These are phyloP conservation scores for Chitala chitala DNA, from an alignment of 2,113 vertebrate species.

Conservation along the genomic window DNA sequence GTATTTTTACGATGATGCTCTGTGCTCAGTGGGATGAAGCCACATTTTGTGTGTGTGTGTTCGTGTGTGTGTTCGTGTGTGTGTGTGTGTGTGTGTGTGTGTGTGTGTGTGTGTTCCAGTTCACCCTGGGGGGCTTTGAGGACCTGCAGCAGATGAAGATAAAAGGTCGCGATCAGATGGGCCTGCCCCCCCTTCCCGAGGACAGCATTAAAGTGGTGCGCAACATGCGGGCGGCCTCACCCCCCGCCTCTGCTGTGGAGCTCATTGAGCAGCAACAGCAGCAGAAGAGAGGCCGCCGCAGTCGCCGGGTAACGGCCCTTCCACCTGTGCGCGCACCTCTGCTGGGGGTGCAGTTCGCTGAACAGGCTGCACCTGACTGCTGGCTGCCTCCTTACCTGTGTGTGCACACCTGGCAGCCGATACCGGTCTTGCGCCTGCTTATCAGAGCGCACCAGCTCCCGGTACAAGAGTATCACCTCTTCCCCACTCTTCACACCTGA, in stretches of 20 bases:
- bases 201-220: constrained; percentile 91
- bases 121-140: constrained; percentile 90
- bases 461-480: background rate
- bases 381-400: background rate
- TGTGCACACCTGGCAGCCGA: background rate
- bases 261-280: constrained; percentile 78
- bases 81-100: background rate
- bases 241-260: constrained; percentile 82
- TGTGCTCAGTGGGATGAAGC: background rate
- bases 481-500: background rate
- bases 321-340: background rate
- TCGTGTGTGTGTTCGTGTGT: background rate
- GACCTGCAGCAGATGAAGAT: constrained; percentile 82
- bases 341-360: background rate
- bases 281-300: constrained; percentile 73
- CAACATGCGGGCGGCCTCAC: constrained; percentile 84
- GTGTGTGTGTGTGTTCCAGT: constrained; percentile 54
- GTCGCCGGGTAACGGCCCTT: constrained; percentile 72
- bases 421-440: background rate
- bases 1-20: no score
- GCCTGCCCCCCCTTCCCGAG: constrained; percentile 75
- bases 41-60: background rate
- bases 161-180: constrained; percentile 64
- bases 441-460: no score
- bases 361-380: background rate